Evolutionary conservation across 2,888 invertebrate species (phyloP).

Genomic region (Campoplex nolae): DNA sequence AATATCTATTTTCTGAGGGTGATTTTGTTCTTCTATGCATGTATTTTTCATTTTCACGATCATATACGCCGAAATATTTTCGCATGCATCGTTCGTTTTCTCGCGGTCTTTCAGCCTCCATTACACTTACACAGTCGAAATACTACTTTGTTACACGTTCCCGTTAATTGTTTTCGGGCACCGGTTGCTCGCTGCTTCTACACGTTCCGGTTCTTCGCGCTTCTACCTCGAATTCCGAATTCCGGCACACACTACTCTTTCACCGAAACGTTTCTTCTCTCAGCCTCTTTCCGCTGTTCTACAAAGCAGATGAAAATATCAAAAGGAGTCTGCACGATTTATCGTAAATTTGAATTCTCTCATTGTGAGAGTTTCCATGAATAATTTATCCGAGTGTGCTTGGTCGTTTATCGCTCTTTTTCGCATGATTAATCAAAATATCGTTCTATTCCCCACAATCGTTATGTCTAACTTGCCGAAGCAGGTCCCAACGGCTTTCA

Average conservation of each 20-base stretch:
- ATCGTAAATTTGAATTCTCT: slow-evolving; percentile 19
- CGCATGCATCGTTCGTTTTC: slow-evolving; percentile 7
- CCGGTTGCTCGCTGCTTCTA: slow-evolving; percentile 26
- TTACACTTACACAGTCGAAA: slow-evolving; percentile 32
- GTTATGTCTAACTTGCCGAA: slow-evolving; percentile 70
- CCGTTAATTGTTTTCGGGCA: slow-evolving; percentile 67
- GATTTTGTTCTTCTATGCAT: not conserved
- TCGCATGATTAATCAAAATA: no score
- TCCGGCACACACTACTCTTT: slow-evolving; percentile 30
- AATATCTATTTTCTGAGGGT: not conserved
- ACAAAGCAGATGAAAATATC: slow-evolving; percentile 4
- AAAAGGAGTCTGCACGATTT: slow-evolving; percentile 9
- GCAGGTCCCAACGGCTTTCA: slow-evolving; percentile 23
- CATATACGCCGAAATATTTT: slow-evolving; percentile 17
- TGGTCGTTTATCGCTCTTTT: not conserved
- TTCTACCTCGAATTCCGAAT: slow-evolving; percentile 37
- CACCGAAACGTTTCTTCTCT: slow-evolving; percentile 61
- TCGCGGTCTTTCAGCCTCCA: slow-evolving; percentile 33
- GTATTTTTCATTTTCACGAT: slow-evolving; percentile 37
- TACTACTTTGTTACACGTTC: slow-evolving; percentile 62
- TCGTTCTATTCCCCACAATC: not conserved
- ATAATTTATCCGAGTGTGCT: not conserved
- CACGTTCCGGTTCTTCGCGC: not conserved
- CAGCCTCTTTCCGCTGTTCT: not conserved
- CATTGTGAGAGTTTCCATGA: slow-evolving; percentile 35